These are phyloP conservation scores for Meta bourneti DNA, from an alignment of 2,888 invertebrate species.

Conservation along the genomic window DNA sequence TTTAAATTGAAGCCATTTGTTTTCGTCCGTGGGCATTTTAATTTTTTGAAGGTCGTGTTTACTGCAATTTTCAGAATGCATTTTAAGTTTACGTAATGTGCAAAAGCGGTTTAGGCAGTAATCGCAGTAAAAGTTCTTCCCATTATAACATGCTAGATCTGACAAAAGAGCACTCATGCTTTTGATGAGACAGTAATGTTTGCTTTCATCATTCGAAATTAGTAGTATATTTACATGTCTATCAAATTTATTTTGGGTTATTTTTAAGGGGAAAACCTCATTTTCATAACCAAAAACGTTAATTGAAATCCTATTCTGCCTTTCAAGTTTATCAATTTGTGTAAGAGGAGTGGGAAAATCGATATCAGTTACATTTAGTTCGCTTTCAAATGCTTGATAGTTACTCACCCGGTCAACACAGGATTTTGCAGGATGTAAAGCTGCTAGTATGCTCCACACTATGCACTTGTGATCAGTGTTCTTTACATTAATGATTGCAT, in stretches of 20 bases:
- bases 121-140: neutral
- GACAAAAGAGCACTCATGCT: neutral
- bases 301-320: neutral
- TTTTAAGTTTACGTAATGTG: neutral
- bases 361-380: neutral
- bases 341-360: neutral
- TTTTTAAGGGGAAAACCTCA: neutral
- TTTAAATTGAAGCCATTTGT: neutral
- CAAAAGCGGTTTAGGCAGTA: neutral
- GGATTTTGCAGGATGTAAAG: neutral
- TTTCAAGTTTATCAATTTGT: neutral
- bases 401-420: neutral
- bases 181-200: conserved; percentile 2
- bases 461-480: neutral
- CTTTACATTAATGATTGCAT: neutral
- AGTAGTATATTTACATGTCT: neutral
- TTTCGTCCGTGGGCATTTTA: neutral
- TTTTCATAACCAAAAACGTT: neutral
- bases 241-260: neutral
- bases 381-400: neutral
- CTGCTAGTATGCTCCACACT: neutral
- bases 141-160: neutral
- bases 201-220: neutral
- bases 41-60: neutral
- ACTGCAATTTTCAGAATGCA: neutral